Conservation (phyloP, 30 jellyfish, hydroid and myxozoan genomes). For the Morbakka virulenta region DNA sequence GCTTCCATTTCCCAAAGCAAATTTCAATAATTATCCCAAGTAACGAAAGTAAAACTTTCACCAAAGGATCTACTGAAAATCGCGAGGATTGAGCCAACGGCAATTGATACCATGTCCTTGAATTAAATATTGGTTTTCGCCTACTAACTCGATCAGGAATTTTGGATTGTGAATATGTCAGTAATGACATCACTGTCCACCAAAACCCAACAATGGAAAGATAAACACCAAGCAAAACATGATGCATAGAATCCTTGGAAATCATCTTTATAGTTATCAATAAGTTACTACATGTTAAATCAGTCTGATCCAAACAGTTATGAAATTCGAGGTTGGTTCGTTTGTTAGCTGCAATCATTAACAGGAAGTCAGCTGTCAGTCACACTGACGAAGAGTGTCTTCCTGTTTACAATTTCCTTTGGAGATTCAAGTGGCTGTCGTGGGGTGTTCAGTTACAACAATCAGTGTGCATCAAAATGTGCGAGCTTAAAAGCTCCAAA, state of each 20-base stretch:
- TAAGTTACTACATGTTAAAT: too few species aligned
- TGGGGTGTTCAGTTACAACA: too few species aligned
- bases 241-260: neutral
- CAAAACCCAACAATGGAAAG: constrained; percentile 22
- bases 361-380: too few species aligned
- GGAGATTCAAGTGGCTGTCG: too few species aligned
- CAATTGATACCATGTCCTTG: constrained; percentile 42
- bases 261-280: too few species aligned
- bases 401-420: too few species aligned
- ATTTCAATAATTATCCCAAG: constrained; percentile 15
- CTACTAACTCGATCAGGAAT: constrained; percentile 47
- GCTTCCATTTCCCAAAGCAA: constrained; percentile 19
- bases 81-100: neutral
- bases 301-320: too few species aligned
- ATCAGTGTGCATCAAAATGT: too few species aligned
- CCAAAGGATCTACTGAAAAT: constrained; percentile 38
- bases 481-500: too few species aligned
- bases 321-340: too few species aligned
- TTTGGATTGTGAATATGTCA: constrained; percentile 27
- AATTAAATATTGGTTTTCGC: constrained; percentile 20
- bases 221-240: neutral
- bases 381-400: too few species aligned
- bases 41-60: constrained; percentile 4
- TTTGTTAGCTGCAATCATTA: too few species aligned
- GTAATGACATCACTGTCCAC: constrained; percentile 48